Conservation (phyloP, 2,113 vertebrate genomes). For the Callaeas wilsoni region DNA sequence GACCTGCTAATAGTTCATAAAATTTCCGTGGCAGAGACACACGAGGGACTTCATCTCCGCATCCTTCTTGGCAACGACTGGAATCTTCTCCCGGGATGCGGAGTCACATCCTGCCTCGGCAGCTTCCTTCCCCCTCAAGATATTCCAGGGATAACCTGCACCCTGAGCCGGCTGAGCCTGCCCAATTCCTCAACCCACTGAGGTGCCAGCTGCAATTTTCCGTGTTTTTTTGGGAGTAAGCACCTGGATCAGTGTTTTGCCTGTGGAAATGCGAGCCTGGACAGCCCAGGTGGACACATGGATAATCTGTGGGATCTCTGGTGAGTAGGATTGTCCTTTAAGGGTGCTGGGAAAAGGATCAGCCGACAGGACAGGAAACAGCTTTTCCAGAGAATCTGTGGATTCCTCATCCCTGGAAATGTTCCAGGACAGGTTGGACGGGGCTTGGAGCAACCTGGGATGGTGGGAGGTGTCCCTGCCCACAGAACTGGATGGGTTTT, state of each 20-base stretch:
- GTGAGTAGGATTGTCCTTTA: neutral
- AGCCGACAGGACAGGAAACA: rapidly evolving
- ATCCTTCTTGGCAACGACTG: rapidly evolving
- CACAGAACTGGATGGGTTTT: rapidly evolving
- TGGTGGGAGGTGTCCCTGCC: neutral
- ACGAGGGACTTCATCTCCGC: rapidly evolving
- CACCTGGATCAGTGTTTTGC: rapidly evolving
- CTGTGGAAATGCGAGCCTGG: neutral
- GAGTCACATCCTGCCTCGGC: rapidly evolving
- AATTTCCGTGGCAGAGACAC: neutral
- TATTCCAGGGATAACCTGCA: neutral
- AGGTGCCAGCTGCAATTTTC: neutral
- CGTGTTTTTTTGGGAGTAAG: neutral
- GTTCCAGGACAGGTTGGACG: rapidly evolving
- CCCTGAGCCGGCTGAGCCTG: neutral
- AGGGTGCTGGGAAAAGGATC: neutral
- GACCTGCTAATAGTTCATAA: neutral
- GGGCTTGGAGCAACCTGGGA: neutral
- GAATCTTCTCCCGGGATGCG: neutral
- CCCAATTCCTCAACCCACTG: neutral
- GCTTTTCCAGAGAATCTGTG: neutral
- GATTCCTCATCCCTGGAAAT: neutral
- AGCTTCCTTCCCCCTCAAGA: neutral
- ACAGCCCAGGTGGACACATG: rapidly evolving
- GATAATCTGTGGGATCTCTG: neutral